phyloP scores from a whole-genome alignment of 2,797 vertebrate genomes.

The Anomalospiza imberbis region DNA sequence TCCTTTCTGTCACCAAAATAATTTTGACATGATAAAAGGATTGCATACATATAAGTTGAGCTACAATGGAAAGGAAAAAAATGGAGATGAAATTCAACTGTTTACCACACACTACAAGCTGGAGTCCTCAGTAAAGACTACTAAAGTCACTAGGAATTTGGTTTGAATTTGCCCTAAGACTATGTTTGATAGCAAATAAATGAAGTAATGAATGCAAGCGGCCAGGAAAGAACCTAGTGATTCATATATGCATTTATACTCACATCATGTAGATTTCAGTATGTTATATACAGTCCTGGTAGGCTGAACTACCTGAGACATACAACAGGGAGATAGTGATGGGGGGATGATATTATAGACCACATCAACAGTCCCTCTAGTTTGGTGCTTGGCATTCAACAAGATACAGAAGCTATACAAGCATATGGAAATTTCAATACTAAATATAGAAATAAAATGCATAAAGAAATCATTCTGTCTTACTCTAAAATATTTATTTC shows the following conservation, averaged over 20 bases:
- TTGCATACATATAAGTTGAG: neutral
- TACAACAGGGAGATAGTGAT: rapidly evolving
- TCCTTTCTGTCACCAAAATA: neutral
- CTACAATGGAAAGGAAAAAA: neutral
- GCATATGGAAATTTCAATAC: neutral
- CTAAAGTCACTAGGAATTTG: neutral
- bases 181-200: neutral
- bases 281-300: neutral
- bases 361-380: neutral
- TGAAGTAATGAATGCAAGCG: neutral
- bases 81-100: neutral
- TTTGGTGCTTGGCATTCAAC: neutral
- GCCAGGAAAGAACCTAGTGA: neutral
- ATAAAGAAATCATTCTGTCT: neutral
- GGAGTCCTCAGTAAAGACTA: neutral
- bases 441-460: neutral
- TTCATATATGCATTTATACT: neutral
- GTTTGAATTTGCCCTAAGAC: neutral
- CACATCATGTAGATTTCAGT: neutral
- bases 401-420: neutral
- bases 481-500: neutral
- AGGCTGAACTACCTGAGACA: neutral
- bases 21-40: constrained; percentile 3
- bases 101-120: neutral
- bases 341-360: neutral